Percentiles rank a stretch among this genome's conserved stretches.
Evolutionary conservation across 1,140 invertebrate genomes (phyloP).

Genomic region (Octopus sinensis): DNA sequence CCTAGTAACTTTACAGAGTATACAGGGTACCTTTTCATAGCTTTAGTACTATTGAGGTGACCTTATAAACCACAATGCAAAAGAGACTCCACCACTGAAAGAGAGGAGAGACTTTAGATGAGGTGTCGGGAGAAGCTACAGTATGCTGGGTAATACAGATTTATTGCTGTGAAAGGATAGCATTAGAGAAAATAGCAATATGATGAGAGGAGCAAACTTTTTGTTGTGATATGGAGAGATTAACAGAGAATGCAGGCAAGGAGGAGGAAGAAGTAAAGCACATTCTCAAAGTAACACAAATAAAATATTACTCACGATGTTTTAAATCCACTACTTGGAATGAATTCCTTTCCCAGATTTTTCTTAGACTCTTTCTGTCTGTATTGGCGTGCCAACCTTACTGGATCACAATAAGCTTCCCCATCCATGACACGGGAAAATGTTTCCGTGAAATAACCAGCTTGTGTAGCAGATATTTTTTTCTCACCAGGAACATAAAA

Average conservation of each 20-base stretch:
- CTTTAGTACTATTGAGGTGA: too few species aligned
- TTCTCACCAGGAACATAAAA: conserved; percentile 52
- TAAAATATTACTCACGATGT: conserved; percentile 41
- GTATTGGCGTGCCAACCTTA: conserved; percentile 48
- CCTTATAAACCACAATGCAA: too few species aligned
- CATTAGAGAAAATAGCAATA: neutral
- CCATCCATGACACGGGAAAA: conserved; percentile 53
- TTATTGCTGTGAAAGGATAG: too few species aligned
- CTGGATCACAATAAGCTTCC: conserved; percentile 55
- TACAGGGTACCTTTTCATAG: too few species aligned
- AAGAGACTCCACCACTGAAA: too few species aligned
- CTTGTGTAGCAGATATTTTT: conserved; percentile 44
- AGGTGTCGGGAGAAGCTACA: too few species aligned
- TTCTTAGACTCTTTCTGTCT: conserved; percentile 50
- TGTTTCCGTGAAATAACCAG: conserved; percentile 54
- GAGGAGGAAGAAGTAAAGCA: too few species aligned
- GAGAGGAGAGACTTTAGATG: too few species aligned
- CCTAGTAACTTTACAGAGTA: too few species aligned
- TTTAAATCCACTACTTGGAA: conserved; percentile 54
- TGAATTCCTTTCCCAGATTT: conserved; percentile 55
- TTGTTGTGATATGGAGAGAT: neutral
- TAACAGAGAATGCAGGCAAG: too few species aligned
- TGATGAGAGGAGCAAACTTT: neutral
- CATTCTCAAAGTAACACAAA: neutral
- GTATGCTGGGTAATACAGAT: too few species aligned